A percentile compares a stretch with the other conserved stretches of the same genome.
phyloP scores from a whole-genome alignment of 2,888 invertebrate genomes.

The Ischnura elegans region DNA sequence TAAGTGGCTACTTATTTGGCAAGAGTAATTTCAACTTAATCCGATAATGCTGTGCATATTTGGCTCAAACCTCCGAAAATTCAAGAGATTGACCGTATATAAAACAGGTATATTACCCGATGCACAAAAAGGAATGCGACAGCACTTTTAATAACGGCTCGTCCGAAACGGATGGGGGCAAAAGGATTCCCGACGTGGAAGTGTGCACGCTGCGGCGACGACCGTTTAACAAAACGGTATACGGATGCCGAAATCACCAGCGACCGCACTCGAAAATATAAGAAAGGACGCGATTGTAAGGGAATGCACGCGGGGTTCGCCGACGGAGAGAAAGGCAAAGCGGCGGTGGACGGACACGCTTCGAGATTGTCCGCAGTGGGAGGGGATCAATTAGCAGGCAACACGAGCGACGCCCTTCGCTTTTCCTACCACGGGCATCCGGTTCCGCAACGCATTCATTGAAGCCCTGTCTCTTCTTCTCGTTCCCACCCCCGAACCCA shows the following conservation, averaged over 20 bases:
- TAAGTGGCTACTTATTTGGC: too few relatives aligned
- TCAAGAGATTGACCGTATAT: too few relatives aligned
- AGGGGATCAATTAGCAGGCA: constrained; percentile 33
- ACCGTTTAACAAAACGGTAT: constrained; percentile 17
- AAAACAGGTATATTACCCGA: too few relatives aligned
- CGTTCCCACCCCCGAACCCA: too few relatives aligned
- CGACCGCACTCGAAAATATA: background rate
- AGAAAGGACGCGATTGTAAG: background rate
- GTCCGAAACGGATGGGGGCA: background rate
- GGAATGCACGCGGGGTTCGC: background rate
- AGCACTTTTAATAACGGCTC: background rate
- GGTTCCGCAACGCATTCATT: constrained; percentile 8
- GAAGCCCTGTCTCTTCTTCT: background rate
- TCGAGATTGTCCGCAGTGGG: background rate
- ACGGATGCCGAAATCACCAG: background rate
- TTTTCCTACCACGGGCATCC: background rate
- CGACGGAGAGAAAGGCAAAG: background rate
- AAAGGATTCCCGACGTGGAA: background rate
- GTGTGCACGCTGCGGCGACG: background rate
- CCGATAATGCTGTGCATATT: too few relatives aligned
- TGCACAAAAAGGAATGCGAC: background rate
- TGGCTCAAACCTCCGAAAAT: too few relatives aligned
- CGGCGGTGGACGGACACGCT: background rate
- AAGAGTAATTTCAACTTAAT: too few relatives aligned
- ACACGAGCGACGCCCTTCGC: constrained; percentile 24